Conservation (phyloP, 1,140 invertebrate species). For the Probaryconus sp. region DNA sequence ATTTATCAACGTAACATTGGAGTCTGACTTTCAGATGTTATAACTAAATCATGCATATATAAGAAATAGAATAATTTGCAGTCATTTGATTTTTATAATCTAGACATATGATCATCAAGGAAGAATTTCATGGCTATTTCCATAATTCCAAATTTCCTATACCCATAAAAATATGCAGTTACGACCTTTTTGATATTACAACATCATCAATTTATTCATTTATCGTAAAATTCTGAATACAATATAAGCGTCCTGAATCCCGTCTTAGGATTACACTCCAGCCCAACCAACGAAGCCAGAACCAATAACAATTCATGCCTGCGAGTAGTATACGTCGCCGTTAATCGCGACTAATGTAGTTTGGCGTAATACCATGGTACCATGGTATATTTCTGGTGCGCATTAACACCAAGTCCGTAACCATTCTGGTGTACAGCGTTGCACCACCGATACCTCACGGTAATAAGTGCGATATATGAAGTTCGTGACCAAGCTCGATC, state of each 20-base stretch:
- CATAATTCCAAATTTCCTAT: no score
- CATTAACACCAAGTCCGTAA: constrained; percentile 7
- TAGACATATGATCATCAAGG: no score
- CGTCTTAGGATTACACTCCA: constrained; percentile 13
- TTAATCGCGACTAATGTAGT: constrained; percentile 39
- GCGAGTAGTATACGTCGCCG: constrained; percentile 13
- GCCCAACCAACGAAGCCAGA: no score
- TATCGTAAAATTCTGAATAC: not conserved
- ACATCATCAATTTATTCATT: constrained; percentile 25
- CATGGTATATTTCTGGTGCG: constrained; percentile 16
- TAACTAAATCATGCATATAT: no score
- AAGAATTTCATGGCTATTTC: no score
- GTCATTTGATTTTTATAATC: no score
- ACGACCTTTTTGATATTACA: no score
- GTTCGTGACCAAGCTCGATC: constrained; percentile 13
- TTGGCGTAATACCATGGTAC: constrained; percentile 27
- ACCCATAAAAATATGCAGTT: no score
- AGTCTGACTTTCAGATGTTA: no score
- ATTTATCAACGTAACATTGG: no score
- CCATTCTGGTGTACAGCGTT: constrained; percentile 8
- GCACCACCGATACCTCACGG: no score
- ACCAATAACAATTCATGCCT: constrained; percentile 32
- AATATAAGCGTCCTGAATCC: not conserved
- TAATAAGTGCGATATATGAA: constrained; percentile 47
- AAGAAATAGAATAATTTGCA: no score